phyloP scores from a whole-genome alignment of 2,113 vertebrate species.

The Dipodomys merriami region DNA sequence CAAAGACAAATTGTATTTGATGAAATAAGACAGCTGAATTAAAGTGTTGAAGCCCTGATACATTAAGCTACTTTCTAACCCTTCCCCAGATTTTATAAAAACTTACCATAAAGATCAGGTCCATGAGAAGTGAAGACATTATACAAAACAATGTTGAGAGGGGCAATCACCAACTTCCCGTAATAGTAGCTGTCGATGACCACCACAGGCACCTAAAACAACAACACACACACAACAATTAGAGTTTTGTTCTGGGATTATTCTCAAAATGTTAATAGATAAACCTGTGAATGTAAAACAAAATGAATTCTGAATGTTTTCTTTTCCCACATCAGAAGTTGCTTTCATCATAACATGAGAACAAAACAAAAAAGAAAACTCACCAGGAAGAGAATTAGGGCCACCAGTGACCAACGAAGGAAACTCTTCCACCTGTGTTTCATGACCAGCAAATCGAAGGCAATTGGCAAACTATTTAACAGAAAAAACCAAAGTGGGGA shows the following conservation, averaged over 20 bases:
- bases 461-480: conserved; percentile 92
- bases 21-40: not conserved
- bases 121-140: conserved; percentile 98
- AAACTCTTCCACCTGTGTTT: conserved; percentile 95
- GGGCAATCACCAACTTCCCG: conserved; percentile 94
- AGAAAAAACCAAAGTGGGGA: conserved; percentile 10
- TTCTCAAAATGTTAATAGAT: not conserved
- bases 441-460: conserved; percentile 93
- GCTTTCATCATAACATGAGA: conserved; percentile 2
- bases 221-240: conserved; percentile 74
- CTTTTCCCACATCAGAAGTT: conserved; percentile 39
- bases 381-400: conserved; percentile 94
- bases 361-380: conserved; percentile 77
- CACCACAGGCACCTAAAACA: conserved; percentile 91
- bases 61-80: not conserved
- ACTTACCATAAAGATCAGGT: conserved; percentile 96
- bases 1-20: not conserved
- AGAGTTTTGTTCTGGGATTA: not conserved
- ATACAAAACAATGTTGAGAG: conserved; percentile 97
- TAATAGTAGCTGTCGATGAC: conserved; percentile 97
- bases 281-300: conserved; percentile 27
- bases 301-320: not conserved
- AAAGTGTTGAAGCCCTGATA: conserved; percentile 21
- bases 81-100: not conserved
- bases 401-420: conserved; percentile 90